Base-by-base conservation (phyloP, 2,797 vertebrate genomes). In the Peromyscus eremicus region DNA sequence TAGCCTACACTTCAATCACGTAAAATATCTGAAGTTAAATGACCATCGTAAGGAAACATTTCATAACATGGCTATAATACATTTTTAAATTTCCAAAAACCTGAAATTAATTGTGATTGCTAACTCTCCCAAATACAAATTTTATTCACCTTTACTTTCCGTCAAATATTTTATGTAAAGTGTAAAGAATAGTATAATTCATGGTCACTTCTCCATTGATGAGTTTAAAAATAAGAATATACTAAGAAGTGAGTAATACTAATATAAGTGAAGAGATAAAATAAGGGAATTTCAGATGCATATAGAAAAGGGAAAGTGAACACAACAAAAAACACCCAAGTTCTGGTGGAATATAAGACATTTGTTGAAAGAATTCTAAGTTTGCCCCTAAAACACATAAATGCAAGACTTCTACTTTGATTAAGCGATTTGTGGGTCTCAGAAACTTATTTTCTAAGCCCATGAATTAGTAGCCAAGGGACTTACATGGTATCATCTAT, bases 11-110 rank as follows among this genome's bases (percentile, higher is more conserved):
- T 94, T 73, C 49, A 29, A 85, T 52, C 10, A 6, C 12, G 5
- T 62, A 90, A 85, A 90, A 85, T 92, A 92, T 62, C 90, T 91
- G 93, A 95, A 64, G 2, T 19, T 57, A 93, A 93, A 43, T 49
- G 55, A 4, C 46, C 16, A 57, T 92, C 93, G 91, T 84, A 55
- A 81, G 8, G 62, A 88, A 81, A 85, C 0, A 64, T 68, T 89
- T 93, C 37, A 43, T 83, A 88, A 25, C 46, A 92, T 71, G 55
- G 1, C 19, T 81, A 0, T 57, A 79, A 29, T 46, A 80, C 83
- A 64, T 91, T 86, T 75, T 52, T 49, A 52, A 52, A 73, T 92
- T 94, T 76, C 21, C 27, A 76, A 89, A 75, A 37, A 71, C 5
- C 46, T 32, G 32, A 71, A 90, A 85, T 21, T 71, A 68, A 8